Base-by-base conservation (phyloP, 1,140 invertebrate genomes). In the Drosophila tropicalis region DNA sequence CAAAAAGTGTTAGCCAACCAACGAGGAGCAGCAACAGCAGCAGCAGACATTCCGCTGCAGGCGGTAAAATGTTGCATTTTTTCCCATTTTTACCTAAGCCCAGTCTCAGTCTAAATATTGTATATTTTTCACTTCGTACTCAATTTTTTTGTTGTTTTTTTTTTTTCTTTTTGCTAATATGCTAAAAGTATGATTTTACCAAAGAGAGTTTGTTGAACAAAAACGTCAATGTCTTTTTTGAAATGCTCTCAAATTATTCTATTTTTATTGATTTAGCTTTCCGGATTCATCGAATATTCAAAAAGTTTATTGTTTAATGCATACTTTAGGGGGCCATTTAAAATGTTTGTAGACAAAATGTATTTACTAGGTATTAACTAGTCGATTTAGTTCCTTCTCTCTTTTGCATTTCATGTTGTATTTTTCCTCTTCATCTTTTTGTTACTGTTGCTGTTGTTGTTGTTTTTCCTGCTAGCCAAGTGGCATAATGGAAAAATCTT, bases 401-500 rank as follows among this genome's bases (percentile, higher is more conserved):
- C 13, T 12, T 17, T 34, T 2, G 4, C 51, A 57, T 29, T 34
- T 15, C 5, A 7, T 5, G 0, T 40, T 5, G 9, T 17, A 54
- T 32, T 39, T 58, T 73, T 41, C 29, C 6, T 17, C 19, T 40
- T 13, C 5, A 32, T 44, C 5, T 17, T 36, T 57, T 44, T 36
- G 9, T 32, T 12, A 5, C 17, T 47, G 39, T 1, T 10, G 9
- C 17, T 36, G 7, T 1, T 3, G 15, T 51, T 34, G 6, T 1
- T 15, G 12, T 40, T 58, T 44, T 70, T 79, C 67, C 44, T 74
- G 67, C 51, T 62, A 41, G 44, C 62, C 70, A 79, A 72, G 67
- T 68, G 68, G 76, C 70, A 87, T 84, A 83, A 89, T 83, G 80
- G 80, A 81, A 89, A 87, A 87, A 70, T 78, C 40, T 74, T 83